Base-by-base conservation (phyloP, 2,113 vertebrate genomes). In the Nycticebus coucang region DNA sequence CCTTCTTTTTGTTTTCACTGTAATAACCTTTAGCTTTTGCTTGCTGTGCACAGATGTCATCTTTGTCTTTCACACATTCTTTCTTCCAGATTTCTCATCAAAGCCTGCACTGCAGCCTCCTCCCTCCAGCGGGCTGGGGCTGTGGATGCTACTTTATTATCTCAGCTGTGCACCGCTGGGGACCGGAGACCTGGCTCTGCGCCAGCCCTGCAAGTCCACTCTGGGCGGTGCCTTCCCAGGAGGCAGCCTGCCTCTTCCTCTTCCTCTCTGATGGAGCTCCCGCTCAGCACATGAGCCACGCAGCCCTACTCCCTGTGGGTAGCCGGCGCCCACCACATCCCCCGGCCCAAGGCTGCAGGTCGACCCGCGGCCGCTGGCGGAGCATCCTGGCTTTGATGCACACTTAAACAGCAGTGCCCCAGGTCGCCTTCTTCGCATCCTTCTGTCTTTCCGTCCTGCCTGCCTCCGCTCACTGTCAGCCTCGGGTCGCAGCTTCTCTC, bases 121-220 rank as follows among this genome's bases (percentile, higher is more conserved):
- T 79, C 62, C 37, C 64, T 57, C 53, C 0, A 19, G 69, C 64
- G 37, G 75, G 59, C 74, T 6, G 35, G 68, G n/a, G 84, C 93
- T 1, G 92, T 13, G 64, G 74, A 33, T 9, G 95, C 91, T 92
- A 97, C 97, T 97, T 97, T 97, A 97, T 96, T 98, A 95, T 97
- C 97, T 96, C 55, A 1, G 75, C 33, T 8, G 86, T 69, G 88
- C 78, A 2, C 83, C 4, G 89, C 87, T 81, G 96, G 41, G 77
- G 77, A 95, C 62, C 7, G 45, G 69, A 30, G 33, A 45, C 33
- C 24, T 74, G 11, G 83, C 95, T 77, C 59, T 8, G 87, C 75
- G 83, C 92, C 78, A 15, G 95, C 85, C 68, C 68, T 0, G 74
- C 86, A 93, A 95, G 78, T 96, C 94, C 83, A 12, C 68, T 26